Conservation (phyloP, 2,797 vertebrate genomes). For the Malurus leucopterus region DNA sequence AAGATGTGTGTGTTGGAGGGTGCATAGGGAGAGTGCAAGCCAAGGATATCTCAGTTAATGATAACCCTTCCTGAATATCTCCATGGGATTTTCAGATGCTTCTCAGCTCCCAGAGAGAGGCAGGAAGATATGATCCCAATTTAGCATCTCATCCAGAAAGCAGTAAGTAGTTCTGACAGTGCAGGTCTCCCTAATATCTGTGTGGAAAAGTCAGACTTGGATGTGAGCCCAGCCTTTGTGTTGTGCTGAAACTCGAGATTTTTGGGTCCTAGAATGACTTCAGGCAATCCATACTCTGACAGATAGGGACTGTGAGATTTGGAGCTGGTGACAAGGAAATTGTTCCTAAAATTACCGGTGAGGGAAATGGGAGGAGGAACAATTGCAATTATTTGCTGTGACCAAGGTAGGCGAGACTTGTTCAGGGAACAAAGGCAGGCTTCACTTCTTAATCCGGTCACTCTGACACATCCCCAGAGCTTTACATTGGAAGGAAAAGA, state of each 20-base stretch:
- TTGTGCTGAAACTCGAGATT: neutral
- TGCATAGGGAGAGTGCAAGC: neutral
- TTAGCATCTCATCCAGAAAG: neutral
- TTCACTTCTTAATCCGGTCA: neutral
- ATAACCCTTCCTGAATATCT: neutral
- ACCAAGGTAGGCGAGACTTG: neutral
- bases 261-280: neutral
- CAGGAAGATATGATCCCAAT: neutral
- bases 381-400: neutral
- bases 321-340: neutral
- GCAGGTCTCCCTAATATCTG: neutral
- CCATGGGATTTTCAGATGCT: conserved; percentile 4
- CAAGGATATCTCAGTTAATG: neutral
- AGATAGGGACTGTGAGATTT: neutral
- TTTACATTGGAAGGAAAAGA: neutral
- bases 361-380: neutral
- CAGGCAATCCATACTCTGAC: neutral
- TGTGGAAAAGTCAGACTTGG: conserved; percentile 2
- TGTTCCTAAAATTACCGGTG: neutral
- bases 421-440: neutral
- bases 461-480: neutral
- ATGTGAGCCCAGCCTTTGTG: neutral
- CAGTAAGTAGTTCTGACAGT: conserved; percentile 8
- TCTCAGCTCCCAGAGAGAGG: neutral
- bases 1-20: neutral